phyloP scores from a whole-genome alignment of 2,113 vertebrate species.

The Hemiscyllium ocellatum region DNA sequence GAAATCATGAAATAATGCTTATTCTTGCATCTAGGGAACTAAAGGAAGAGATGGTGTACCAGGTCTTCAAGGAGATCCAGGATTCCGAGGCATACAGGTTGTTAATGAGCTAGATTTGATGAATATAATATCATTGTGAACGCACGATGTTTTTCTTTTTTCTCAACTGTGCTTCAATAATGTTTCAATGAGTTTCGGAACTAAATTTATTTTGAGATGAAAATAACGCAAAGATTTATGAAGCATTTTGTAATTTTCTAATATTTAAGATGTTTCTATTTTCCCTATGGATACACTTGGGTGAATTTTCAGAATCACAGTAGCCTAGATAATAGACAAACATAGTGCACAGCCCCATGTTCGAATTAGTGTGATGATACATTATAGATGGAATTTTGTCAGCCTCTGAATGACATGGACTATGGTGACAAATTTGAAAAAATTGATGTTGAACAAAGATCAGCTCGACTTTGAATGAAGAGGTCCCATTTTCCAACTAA shows the following conservation, averaged over 20 bases:
- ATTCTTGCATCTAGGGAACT: neutral
- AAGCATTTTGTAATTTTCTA: neutral
- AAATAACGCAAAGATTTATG: neutral
- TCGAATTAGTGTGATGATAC: neutral
- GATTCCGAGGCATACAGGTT: neutral
- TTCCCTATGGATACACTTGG: neutral
- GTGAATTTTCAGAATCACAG: neutral
- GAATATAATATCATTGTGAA: neutral
- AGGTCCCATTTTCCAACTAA: no score
- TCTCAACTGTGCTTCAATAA: neutral
- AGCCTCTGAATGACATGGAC: no score
- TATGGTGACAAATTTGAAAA: no score
- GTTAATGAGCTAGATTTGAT: neutral
- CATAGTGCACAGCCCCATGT: neutral
- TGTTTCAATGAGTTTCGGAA: neutral
- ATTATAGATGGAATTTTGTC: no score
- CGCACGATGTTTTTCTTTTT: neutral
- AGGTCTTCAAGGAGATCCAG: constrained; percentile 17
- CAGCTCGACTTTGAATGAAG: no score
- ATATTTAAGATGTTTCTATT: neutral
- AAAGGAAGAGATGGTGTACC: neutral
- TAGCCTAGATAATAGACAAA: neutral
- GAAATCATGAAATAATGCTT: neutral
- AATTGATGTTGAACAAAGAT: no score
- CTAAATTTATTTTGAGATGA: neutral